Percentiles rank a stretch among this genome's conserved stretches.
phyloP scores from a whole-genome alignment of 2,113 vertebrate genomes.

The Crocuta crocuta region DNA sequence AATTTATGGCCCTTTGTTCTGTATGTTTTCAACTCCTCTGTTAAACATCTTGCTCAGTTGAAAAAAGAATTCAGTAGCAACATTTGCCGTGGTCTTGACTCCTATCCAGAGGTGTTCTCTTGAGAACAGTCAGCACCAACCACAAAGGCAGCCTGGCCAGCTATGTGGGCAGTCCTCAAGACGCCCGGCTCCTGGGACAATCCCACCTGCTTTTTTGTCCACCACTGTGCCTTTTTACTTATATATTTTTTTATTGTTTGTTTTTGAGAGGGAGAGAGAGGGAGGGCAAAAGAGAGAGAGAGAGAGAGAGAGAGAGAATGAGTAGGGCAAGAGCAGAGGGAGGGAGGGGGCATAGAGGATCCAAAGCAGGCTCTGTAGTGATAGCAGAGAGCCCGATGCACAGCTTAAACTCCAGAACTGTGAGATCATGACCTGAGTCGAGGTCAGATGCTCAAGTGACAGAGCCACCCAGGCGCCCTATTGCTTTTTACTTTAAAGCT shows the following conservation, averaged over 20 bases:
- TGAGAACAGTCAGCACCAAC: neutral
- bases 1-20: slow-evolving; percentile 3
- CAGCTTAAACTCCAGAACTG: too few species aligned
- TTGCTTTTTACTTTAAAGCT: slow-evolving; percentile 1
- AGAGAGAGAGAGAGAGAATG: too few species aligned
- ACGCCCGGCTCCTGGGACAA: neutral
- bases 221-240: neutral
- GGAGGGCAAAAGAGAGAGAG: too few species aligned
- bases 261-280: too few species aligned
- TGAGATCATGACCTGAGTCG: too few species aligned
- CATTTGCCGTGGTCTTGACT: neutral
- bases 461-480: too few species aligned
- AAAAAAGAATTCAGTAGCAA: neutral
- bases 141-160: neutral
- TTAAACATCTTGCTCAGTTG: neutral
- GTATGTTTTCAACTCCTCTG: slow-evolving; percentile 11
- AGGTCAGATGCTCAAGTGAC: too few species aligned
- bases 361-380: too few species aligned
- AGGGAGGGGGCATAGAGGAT: too few species aligned
- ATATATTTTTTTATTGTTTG: neutral
- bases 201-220: neutral
- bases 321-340: too few species aligned
- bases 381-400: too few species aligned
- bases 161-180: neutral
- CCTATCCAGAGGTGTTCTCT: neutral